A percentile compares a stretch with the other conserved stretches of the same genome.
Conservation (phyloP, 2,113 vertebrate genomes). For the Bubo blakistoni region DNA sequence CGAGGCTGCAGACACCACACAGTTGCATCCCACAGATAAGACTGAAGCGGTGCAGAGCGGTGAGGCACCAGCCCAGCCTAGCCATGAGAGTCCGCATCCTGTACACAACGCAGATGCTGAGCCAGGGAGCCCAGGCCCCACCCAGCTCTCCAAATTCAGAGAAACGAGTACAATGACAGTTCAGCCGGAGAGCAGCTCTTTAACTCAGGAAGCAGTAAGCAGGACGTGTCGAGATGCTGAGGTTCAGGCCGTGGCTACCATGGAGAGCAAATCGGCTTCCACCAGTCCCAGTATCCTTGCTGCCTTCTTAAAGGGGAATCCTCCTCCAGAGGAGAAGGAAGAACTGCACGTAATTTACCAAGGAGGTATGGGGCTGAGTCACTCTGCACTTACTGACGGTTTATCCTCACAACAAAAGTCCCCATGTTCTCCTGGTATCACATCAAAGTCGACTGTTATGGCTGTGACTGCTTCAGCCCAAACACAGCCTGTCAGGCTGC, state of each 20-base stretch:
- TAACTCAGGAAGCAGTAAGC: neutral
- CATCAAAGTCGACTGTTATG: neutral
- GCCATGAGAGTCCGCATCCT: accelerated
- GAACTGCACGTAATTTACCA: conserved; percentile 76
- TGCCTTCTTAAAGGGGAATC: conserved; percentile 58
- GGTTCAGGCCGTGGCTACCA: conserved; percentile 87
- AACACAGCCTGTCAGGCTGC: neutral
- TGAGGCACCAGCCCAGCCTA: neutral
- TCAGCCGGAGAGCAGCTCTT: conserved; percentile 35
- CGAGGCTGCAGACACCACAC: accelerated
- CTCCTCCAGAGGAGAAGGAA: conserved; percentile 46
- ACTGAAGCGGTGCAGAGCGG: neutral
- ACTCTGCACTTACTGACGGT: neutral
- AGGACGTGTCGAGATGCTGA: conserved; percentile 80
- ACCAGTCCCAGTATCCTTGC: conserved; percentile 90
- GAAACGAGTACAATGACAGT: conserved; percentile 85
- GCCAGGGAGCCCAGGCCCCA: neutral
- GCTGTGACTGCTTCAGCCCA: conserved; percentile 42
- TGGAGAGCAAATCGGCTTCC: conserved; percentile 81
- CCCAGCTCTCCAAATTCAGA: conserved; percentile 59
- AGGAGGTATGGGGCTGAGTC: neutral
- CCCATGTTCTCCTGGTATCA: neutral
- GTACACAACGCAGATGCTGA: accelerated
- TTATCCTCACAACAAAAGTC: neutral
- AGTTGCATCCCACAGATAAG: neutral